A percentile compares a stretch with the other conserved stretches of the same genome.
Conservation (phyloP, 2,113 vertebrate species). For the Oryzias celebensis region DNA sequence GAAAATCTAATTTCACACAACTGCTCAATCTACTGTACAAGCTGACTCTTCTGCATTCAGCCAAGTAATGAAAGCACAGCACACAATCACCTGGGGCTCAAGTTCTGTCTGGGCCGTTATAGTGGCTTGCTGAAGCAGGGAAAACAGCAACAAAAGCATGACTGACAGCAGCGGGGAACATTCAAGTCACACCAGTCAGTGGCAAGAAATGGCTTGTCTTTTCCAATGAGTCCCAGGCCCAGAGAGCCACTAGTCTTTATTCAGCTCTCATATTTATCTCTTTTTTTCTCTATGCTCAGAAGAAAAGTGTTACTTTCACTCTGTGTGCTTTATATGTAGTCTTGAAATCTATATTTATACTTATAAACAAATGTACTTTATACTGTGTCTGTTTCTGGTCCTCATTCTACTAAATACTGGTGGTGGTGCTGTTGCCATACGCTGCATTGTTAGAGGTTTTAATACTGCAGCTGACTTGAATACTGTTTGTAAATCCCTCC, state of each 20-base stretch:
- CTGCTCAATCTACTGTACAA: slow-evolving; percentile 8
- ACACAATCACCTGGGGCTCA: slow-evolving; percentile 18
- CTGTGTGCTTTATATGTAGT: neutral
- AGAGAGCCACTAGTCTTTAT: slow-evolving; percentile 16
- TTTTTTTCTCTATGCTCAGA: slow-evolving; percentile 1
- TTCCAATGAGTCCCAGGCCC: slow-evolving; percentile 7
- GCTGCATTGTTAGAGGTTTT: slow-evolving; percentile 41
- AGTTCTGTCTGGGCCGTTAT: slow-evolving; percentile 17
- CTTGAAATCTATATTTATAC: neutral
- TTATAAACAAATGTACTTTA: too few species aligned
- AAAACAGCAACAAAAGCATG: slow-evolving; percentile 13
- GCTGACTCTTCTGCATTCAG: slow-evolving; percentile 23
- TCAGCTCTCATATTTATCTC: slow-evolving; percentile 6
- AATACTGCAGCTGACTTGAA: slow-evolving; percentile 28
- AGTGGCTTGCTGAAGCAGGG: slow-evolving; percentile 24
- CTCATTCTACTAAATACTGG: slow-evolving; percentile 47
- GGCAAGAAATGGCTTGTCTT: slow-evolving; percentile 37
- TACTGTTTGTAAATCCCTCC: slow-evolving; percentile 21
- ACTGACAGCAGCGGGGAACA: slow-evolving; percentile 27
- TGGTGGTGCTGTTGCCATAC: slow-evolving; percentile 75
- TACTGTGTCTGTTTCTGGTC: neutral
- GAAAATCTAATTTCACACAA: slow-evolving; percentile 31
- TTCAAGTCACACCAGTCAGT: slow-evolving; percentile 24
- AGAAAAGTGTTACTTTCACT: too few species aligned
- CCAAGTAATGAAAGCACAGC: slow-evolving; percentile 11